Base-by-base conservation (phyloP, 92 coral and sea anemone genomes). In the Phenganax stokvisi region DNA sequence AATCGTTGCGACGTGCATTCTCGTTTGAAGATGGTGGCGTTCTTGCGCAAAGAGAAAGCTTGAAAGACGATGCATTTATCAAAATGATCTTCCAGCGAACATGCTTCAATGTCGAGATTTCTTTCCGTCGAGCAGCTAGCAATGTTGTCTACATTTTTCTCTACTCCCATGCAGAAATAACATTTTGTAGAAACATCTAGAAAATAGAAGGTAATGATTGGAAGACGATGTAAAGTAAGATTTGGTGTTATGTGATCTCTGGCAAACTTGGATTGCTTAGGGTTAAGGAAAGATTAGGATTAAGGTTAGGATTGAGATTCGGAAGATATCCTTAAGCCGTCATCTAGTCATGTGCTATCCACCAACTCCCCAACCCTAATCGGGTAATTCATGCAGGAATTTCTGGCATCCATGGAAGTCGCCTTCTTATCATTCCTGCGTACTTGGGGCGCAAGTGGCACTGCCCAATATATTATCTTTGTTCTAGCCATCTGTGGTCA, bases 11-110 rank as follows among this genome's bases (percentile, higher is more conserved):
- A 63, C 20, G 74, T 53, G 51, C 83, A 79, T 79, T 79, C 83
- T 79, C 83, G 27, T 52, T 65, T 63, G 29, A 79, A 79, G 51
- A 79, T 79, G 8, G 83, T 79, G 51, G 74, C 51, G 69, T 79
- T 79, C 44, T n/a, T 20, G 51, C 74, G 63, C 3, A 12, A 11
- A 55, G 83, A 79, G 65, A 79, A 79, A 9, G 83, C 83, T 65
- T 79, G 83, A 16, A 79, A n/a, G 13, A 79, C 74, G 17, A 79
- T 51, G 62, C 83, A 79, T 20, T 54, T 63, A 12, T 79, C 74
- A 47, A 79, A 79, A 20, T 10, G 74, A 55, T 79, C 83, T 65
- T 63, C 73, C 16, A 54, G 6, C 11, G 73, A 15, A 51, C 83
- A 79, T 16, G 63, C 69, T 30, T 63, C 72, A 28, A 79, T 53